Base-by-base conservation (phyloP, 2,888 invertebrate genomes). In the Chorisops tibialis region DNA sequence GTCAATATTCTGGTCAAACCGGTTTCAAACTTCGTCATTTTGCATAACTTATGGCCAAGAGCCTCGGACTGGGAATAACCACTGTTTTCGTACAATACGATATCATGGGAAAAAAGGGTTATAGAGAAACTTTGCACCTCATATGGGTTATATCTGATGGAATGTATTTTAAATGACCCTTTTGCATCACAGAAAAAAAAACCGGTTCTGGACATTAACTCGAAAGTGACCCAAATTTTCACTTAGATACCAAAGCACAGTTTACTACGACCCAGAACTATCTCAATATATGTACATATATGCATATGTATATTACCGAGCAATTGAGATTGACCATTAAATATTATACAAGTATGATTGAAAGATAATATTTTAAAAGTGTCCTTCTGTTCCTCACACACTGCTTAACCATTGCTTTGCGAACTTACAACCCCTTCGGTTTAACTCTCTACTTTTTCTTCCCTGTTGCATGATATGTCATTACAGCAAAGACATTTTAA, bases 1-100 rank as follows among this genome's bases (percentile, higher is more conserved):
- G 30, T 30, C 68, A 68, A 51, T 39, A 66, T 67, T 67, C 69
- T 68, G 70, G 70, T 70, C 70, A 70, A 65, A 70, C 70, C 69
- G 69, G 70, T 70, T 70, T 64, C 56, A 30, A 47, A 63, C 60
- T 49, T 41, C 58, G 35, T 41, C 61, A 60, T 63, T 64, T 66
- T 61, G 65, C 65, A 66, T 66, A 64, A 12, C 24, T 61, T 45
- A 61, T 61, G 56, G 43, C 56, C 56, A 56, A 56, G 30, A 9
- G 49, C 19, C 18, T 45, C 19, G 45, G 45, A 45, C 49, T 30
- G 30, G 30, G 30, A 30, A 30, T 30, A 30, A 30, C 30, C 30
- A 30, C 30, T 30, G 30, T 30, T 30, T 30, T 5, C 9, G 30
- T 30, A 30, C 9, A 30, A 38, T 5, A 41, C 7, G 30, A 51